Evolutionary conservation across 2,888 invertebrate species (phyloP).

Genomic region (Hyposoter dolosus): DNA sequence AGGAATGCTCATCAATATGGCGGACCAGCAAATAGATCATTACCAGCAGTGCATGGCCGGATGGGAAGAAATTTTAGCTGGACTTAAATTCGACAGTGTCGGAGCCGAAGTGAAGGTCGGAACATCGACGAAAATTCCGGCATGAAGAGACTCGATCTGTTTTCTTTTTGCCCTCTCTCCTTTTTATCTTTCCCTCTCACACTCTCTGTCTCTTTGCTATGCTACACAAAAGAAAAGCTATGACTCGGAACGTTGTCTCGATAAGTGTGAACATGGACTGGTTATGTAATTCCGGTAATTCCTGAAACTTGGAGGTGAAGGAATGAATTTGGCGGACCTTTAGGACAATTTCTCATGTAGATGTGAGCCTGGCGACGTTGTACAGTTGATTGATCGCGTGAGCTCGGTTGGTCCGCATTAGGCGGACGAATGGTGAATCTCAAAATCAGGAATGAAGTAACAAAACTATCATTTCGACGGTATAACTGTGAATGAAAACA

Average conservation of each 20-base stretch:
- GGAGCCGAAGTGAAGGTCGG: conserved; percentile 75
- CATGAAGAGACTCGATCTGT: conserved; percentile 56
- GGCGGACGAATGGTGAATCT: conserved; percentile 21
- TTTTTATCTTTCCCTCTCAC: not conserved
- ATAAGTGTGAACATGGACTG: conserved; percentile 50
- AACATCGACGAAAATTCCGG: conserved; percentile 65
- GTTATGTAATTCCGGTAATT: not conserved
- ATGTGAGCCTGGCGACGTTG: conserved; percentile 34
- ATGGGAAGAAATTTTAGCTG: conserved; percentile 86
- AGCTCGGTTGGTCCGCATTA: not conserved
- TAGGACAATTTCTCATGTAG: not conserved
- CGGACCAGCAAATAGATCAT: conserved; percentile 88
- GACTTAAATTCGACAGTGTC: conserved; percentile 78
- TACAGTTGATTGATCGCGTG: conserved; percentile 42
- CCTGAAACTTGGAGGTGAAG: not conserved
- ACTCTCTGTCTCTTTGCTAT: not conserved
- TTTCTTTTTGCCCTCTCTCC: not conserved
- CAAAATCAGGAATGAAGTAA: not conserved
- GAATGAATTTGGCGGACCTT: not conserved
- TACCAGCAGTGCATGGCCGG: conserved; percentile 87
- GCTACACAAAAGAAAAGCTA: not conserved
- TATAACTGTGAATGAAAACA: conserved; percentile 24
- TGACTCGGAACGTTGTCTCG: conserved; percentile 51
- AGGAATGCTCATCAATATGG: conserved; percentile 87
- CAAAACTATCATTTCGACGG: conserved; percentile 37